Evolutionary conservation across 2,113 vertebrate species (phyloP), one percentile per base, ranked within the genome.

Genomic region (Nanger granti): DNA sequence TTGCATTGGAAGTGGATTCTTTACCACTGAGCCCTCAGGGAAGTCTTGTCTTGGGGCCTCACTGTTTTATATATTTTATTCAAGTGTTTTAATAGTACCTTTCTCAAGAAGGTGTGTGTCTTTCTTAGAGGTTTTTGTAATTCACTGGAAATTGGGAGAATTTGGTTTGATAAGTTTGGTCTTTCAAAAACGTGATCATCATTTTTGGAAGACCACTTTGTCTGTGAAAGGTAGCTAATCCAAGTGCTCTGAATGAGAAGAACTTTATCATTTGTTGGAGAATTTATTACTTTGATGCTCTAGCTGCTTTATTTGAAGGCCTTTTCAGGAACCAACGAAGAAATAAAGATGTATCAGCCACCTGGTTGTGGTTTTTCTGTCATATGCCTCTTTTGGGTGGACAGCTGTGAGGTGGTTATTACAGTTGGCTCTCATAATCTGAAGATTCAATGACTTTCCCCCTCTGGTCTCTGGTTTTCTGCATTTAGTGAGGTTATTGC

Each of bases 361-460:
- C 96, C 95, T 97, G 94, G 89, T 85, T 97, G 97, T 97, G 97
- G 97, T 95, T 97, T 97, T 98, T 97, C 94, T 96, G 88, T 60
- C 95, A 76, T 76, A 76, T 76, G 83, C 44, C 24, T 92, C 93
- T 95, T 96, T 83, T 83, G 87, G 96, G 80, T 93, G 90, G 95
- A 93, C 95, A 98, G 95, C 96, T 96, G 69, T 97, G 94, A 97
- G 84, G 57, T 92, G 84, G 97, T 95, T 97, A 96, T 95, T 97
- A 86, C 82, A 93, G 85, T 97, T 97, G 91, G 69, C 89, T 94
- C 91, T 94, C 62, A 73, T 96, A 80, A 79, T 97, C 73, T 87
- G 73, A 55, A 95, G 86, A 95, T 92, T 98, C 49, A 91, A 0
- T 97, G 93, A 52, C 49, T 93, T 60, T 97, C 93, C 49, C 47